These are phyloP conservation scores for Acanthoscelides obtectus DNA, from an alignment of 2,888 invertebrate species.

Conservation along the genomic window DNA sequence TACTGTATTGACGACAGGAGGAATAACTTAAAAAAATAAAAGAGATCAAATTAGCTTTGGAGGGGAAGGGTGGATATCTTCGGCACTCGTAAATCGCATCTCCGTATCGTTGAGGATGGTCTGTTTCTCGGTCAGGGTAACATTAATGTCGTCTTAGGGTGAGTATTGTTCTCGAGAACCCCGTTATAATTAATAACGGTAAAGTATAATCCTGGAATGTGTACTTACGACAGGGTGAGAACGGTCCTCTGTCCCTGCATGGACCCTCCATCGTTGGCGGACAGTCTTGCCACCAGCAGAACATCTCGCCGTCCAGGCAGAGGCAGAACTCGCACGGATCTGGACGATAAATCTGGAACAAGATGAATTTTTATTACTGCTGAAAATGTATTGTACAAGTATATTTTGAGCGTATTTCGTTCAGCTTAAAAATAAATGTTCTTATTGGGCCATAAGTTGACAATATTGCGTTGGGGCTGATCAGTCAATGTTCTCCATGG, in stretches of 20 bases:
- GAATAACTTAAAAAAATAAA: too few species aligned
- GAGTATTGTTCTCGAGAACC: neutral
- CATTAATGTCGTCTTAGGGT: neutral
- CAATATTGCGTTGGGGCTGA: too few species aligned
- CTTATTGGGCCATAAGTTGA: too few species aligned
- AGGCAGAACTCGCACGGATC: slow-evolving; percentile 61
- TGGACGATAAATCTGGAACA: slow-evolving; percentile 54
- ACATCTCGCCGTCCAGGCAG: slow-evolving; percentile 61
- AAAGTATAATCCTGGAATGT: neutral
- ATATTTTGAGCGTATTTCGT: too few species aligned
- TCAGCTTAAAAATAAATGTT: too few species aligned
- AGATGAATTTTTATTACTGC: slow-evolving; percentile 8
- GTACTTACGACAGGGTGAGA: slow-evolving; percentile 46
- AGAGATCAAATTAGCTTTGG: too few species aligned
- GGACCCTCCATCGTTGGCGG: slow-evolving; percentile 48
- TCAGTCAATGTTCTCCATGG: too few species aligned
- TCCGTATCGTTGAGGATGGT: neutral
- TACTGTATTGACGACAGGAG: too few species aligned
- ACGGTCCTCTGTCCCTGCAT: slow-evolving; percentile 45
- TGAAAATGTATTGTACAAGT: too few species aligned
- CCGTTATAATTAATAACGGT: neutral
- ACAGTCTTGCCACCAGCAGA: slow-evolving; percentile 64
- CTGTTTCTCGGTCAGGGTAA: neutral
- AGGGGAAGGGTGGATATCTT: too few species aligned
- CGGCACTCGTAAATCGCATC: too few species aligned